Evolutionary conservation across 2,113 vertebrate genomes (phyloP).

Genomic region (Alligator sinensis): DNA sequence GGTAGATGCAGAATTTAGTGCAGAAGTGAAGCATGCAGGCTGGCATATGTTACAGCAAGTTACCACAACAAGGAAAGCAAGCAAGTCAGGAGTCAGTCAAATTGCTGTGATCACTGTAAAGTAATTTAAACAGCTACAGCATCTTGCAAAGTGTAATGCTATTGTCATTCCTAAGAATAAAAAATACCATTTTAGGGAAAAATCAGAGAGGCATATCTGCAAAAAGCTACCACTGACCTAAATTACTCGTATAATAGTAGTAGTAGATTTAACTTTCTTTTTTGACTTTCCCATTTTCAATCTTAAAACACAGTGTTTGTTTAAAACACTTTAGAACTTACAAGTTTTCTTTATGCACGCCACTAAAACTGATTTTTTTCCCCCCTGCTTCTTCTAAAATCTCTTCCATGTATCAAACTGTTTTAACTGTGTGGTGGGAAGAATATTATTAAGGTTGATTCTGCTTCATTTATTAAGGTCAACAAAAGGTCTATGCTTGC

Average conservation of each 20-base stretch:
- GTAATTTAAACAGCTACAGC: not conserved
- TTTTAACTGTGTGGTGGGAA: not conserved
- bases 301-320: not conserved
- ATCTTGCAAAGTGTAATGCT: not conserved
- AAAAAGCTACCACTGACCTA: not conserved
- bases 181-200: not conserved
- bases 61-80: not conserved
- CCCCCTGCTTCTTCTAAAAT: not conserved
- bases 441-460: not conserved
- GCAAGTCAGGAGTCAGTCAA: not conserved
- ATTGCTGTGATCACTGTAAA: not conserved
- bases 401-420: not conserved
- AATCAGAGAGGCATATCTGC: not conserved
- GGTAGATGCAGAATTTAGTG: not conserved
- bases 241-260: not conserved
- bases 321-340: not conserved
- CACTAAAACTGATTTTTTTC: not conserved
- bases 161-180: not conserved
- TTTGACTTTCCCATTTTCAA: not conserved
- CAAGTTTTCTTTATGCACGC: not conserved
- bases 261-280: fast-evolving
- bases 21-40: not conserved
- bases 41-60: not conserved
- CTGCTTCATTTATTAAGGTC: not conserved
- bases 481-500: not conserved